Conservation (phyloP, 2,888 invertebrate species). For the Spilarctia lutea region DNA sequence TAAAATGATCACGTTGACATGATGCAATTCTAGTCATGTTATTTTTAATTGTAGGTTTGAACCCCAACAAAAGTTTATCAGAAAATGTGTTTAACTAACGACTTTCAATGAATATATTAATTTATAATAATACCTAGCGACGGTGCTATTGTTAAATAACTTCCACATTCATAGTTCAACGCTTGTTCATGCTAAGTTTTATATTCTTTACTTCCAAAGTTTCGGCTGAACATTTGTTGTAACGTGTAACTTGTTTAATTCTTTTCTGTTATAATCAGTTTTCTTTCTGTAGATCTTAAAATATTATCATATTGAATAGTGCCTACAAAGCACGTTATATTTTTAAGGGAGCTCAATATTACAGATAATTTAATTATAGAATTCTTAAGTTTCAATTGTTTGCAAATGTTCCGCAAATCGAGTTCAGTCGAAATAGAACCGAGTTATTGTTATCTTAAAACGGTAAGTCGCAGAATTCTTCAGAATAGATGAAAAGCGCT, state of each 20-base stretch:
- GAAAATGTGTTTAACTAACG: conserved; percentile 16
- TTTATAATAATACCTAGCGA: conserved; percentile 37
- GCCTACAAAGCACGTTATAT: too few relatives aligned
- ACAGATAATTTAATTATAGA: too few relatives aligned
- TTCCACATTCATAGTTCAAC: conserved; percentile 29
- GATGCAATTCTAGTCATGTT: not conserved
- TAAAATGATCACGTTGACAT: not conserved
- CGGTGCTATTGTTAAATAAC: conserved; percentile 32
- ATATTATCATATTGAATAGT: too few relatives aligned
- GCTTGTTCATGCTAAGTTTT: conserved; percentile 13
- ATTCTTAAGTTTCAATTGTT: too few relatives aligned
- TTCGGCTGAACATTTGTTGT: not conserved
- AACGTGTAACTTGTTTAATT: not conserved
- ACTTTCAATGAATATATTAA: conserved; percentile 22
- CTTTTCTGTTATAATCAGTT: not conserved
- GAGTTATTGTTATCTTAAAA: too few relatives aligned
- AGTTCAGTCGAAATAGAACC: too few relatives aligned
- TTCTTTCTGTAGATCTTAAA: too few relatives aligned
- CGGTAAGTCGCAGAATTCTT: too few relatives aligned
- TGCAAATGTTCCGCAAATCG: too few relatives aligned
- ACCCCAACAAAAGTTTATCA: conserved; percentile 1
- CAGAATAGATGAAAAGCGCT: too few relatives aligned
- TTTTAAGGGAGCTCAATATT: too few relatives aligned
- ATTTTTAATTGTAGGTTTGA: conserved; percentile 14
- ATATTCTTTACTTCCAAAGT: conserved; percentile 27